phyloP scores from a whole-genome alignment of 2,113 vertebrate species.

The Microcebus lehilahytsara region DNA sequence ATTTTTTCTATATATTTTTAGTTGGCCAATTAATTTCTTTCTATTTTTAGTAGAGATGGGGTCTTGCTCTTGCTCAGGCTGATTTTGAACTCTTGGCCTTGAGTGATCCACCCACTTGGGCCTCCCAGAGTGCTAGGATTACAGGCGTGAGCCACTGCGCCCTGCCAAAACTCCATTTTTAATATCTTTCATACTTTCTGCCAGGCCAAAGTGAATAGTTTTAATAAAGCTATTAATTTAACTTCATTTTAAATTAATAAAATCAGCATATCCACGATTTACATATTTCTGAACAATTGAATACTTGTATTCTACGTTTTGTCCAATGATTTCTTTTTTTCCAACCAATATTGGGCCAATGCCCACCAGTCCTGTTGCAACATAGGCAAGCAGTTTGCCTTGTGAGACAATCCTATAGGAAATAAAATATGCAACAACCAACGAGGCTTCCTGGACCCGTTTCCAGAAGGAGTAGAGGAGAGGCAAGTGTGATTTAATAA shows the following conservation, averaged over 20 bases:
- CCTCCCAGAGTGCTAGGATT: no score
- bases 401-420: neutral
- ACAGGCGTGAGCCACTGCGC: no score
- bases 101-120: no score
- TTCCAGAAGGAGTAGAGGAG: neutral
- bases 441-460: neutral
- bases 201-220: neutral
- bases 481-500: neutral
- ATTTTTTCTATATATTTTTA: no score
- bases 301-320: neutral
- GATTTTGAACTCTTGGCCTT: no score
- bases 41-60: no score
- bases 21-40: no score
- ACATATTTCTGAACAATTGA: neutral
- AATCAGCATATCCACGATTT: neutral
- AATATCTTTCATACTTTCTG: neutral
- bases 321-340: neutral
- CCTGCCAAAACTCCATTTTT: neutral
- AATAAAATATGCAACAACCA: neutral
- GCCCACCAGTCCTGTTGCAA: neutral
- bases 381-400: neutral
- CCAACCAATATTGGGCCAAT: neutral
- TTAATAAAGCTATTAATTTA: neutral
- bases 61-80: no score
- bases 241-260: slow-evolving; percentile 14